phyloP scores from a whole-genome alignment of 2,888 invertebrate genomes.

The Pollenia griseotomentosa region DNA sequence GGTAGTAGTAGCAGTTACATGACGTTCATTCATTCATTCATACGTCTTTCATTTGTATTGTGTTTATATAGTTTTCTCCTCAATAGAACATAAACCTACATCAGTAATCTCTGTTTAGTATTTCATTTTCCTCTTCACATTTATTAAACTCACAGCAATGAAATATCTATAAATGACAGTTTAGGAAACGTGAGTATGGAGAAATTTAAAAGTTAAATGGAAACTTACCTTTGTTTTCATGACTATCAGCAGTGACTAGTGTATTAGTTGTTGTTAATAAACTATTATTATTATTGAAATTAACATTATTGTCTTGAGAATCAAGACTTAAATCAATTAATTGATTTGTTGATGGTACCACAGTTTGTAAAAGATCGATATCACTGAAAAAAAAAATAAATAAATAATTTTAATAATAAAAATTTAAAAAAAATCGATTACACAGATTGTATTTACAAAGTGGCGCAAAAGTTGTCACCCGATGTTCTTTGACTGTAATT shows the following conservation, averaged over 20 bases:
- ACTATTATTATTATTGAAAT: slow-evolving; percentile 83
- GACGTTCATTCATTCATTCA: slow-evolving; percentile 41
- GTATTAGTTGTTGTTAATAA: slow-evolving; percentile 82
- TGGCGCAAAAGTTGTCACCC: too few species aligned
- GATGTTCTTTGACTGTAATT: too few species aligned
- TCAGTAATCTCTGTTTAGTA: slow-evolving; percentile 73
- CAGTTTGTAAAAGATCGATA: slow-evolving; percentile 83
- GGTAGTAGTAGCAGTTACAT: slow-evolving; percentile 48
- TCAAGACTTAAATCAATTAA: slow-evolving; percentile 84
- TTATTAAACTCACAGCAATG: slow-evolving; percentile 83
- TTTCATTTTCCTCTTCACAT: slow-evolving; percentile 4
- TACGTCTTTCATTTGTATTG: slow-evolving; percentile 45
- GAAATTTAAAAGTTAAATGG: not conserved
- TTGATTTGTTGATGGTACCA: slow-evolving; percentile 81
- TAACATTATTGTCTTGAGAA: slow-evolving; percentile 82
- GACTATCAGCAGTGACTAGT: slow-evolving; percentile 85
- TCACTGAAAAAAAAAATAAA: slow-evolving; percentile 78
- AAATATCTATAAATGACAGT: slow-evolving; percentile 78
- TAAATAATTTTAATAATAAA: not conserved
- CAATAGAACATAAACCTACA: slow-evolving; percentile 67
- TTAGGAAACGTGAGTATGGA: not conserved
- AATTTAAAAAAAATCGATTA: not conserved
- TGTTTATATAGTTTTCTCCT: slow-evolving; percentile 42
- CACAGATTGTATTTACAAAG: too few species aligned
- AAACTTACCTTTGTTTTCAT: slow-evolving; percentile 83